phyloP scores from a whole-genome alignment of 2,797 vertebrate genomes.

The Bovichtus diacanthus region DNA sequence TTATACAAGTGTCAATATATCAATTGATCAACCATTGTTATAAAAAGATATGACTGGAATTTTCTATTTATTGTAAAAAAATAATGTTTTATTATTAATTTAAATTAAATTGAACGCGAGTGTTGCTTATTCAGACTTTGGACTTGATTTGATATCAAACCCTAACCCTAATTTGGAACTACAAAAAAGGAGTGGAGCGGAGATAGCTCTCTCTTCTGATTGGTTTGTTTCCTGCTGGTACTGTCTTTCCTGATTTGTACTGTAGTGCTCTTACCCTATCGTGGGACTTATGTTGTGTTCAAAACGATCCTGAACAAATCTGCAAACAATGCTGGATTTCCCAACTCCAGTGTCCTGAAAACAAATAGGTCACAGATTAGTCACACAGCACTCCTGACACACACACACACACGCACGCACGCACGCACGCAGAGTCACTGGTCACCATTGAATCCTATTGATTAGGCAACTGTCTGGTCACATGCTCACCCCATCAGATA shows the following conservation, averaged over 20 bases:
- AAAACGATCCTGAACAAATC: slow-evolving; percentile 98
- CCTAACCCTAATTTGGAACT: neutral
- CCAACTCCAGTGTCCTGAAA: slow-evolving; percentile 97
- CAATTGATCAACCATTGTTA: neutral
- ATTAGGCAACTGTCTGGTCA: slow-evolving; percentile 35
- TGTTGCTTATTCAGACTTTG: neutral
- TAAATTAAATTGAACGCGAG: too few relatives aligned
- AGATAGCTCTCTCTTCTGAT: neutral
- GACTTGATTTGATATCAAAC: neutral
- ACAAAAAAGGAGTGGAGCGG: neutral
- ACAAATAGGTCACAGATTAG: slow-evolving; percentile 26
- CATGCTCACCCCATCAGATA: slow-evolving; percentile 3
- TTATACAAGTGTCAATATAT: neutral
- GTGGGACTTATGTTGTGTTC: slow-evolving; percentile 98
- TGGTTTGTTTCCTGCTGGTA: neutral
- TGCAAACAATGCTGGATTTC: slow-evolving; percentile 97
- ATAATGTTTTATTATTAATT: too few relatives aligned
- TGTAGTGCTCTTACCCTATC: slow-evolving; percentile 90
- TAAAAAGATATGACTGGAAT: neutral
- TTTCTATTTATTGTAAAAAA: neutral
- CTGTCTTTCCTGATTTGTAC: neutral
- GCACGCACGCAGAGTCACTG: neutral
- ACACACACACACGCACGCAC: neutral
- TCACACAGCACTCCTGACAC: neutral
- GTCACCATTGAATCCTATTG: slow-evolving; percentile 29